A percentile compares a stretch with the other conserved stretches of the same genome.
Conservation (phyloP, 2,888 invertebrate species). For the Clivina fossor region DNA sequence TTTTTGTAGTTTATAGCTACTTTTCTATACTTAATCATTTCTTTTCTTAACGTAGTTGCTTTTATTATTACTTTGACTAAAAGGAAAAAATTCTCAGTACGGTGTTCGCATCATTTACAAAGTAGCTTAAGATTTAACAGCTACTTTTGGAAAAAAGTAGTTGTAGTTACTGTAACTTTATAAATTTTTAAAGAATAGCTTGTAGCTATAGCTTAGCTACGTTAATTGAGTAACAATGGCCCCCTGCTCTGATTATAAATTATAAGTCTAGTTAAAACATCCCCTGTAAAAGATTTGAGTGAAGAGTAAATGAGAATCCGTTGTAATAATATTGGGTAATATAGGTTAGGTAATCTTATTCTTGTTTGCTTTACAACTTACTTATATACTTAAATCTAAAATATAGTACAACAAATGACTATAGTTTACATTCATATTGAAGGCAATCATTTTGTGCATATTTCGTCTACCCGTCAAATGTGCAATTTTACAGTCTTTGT, state of each 20-base stretch:
- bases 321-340: not conserved
- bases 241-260: not conserved
- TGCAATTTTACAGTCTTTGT: constrained; percentile 31
- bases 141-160: too few species aligned
- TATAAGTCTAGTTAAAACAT: not conserved
- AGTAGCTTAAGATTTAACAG: too few species aligned
- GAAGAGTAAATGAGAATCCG: not conserved
- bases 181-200: too few species aligned
- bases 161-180: too few species aligned
- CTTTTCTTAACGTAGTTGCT: too few species aligned
- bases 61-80: too few species aligned
- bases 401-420: constrained; percentile 26
- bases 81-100: too few species aligned
- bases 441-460: constrained; percentile 34
- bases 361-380: constrained; percentile 13
- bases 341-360: not conserved
- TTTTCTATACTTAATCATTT: too few species aligned
- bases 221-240: not conserved
- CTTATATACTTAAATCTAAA: too few species aligned
- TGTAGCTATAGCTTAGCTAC: too few species aligned
- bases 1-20: too few species aligned
- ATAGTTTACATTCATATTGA: constrained; percentile 33
- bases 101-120: too few species aligned
- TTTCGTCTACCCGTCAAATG: constrained; percentile 33
- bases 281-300: not conserved